A percentile compares a stretch with the other conserved stretches of the same genome.
Conservation (phyloP, 2,113 vertebrate genomes). For the Pelodiscus sinensis region DNA sequence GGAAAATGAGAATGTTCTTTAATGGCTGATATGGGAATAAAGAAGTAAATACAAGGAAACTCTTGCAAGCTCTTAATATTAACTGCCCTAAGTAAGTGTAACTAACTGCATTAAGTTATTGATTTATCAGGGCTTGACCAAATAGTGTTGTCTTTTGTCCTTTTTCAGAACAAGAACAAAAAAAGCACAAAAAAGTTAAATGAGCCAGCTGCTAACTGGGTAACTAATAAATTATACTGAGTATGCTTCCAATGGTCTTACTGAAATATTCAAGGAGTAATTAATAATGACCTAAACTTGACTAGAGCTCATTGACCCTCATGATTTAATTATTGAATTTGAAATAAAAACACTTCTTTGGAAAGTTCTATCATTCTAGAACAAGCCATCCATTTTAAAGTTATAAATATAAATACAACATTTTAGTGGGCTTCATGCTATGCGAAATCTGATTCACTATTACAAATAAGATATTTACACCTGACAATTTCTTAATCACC, state of each 20-base stretch:
- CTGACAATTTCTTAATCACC: slow-evolving; percentile 25
- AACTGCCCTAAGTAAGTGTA: slow-evolving; percentile 82
- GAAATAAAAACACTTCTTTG: slow-evolving; percentile 42
- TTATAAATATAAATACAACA: slow-evolving; percentile 3
- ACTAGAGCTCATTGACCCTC: slow-evolving; percentile 14
- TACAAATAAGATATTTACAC: neutral
- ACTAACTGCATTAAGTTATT: slow-evolving; percentile 82
- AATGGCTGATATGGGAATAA: slow-evolving; percentile 82
- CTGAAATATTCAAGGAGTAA: slow-evolving; percentile 30
- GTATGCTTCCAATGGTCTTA: slow-evolving; percentile 41
- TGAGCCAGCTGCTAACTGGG: slow-evolving; percentile 41
- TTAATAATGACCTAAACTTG: slow-evolving; percentile 45
- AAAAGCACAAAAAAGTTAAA: slow-evolving; percentile 48
- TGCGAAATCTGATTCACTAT: slow-evolving; percentile 43
- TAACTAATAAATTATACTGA: slow-evolving; percentile 39
- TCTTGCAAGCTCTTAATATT: slow-evolving; percentile 80
- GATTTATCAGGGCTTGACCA: slow-evolving; percentile 80
- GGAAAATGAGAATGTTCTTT: slow-evolving; percentile 86
- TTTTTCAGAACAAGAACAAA: slow-evolving; percentile 47
- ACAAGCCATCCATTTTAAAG: neutral
- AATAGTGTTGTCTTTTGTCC: slow-evolving; percentile 59
- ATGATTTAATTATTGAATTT: slow-evolving; percentile 43
- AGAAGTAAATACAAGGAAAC: slow-evolving; percentile 83
- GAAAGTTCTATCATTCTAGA: slow-evolving; percentile 11
- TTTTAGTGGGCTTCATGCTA: slow-evolving; percentile 21